Conservation (phyloP, 2,888 invertebrate genomes). For the Agonum fuliginosum region DNA sequence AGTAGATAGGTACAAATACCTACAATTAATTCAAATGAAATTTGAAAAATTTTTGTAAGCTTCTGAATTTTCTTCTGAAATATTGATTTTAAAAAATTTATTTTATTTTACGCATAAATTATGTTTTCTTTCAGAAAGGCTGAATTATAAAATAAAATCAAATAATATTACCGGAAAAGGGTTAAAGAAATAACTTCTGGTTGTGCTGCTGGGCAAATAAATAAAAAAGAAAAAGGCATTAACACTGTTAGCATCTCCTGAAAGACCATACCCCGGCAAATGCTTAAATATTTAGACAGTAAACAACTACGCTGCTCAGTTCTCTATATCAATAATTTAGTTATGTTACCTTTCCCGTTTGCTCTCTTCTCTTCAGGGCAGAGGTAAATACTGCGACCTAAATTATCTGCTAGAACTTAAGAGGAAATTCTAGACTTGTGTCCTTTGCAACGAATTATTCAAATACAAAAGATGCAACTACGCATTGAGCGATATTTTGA, state of each 20-base stretch:
- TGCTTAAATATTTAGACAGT: slow-evolving; percentile 46
- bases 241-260: background rate
- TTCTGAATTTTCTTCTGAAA: too few relatives aligned
- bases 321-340: slow-evolving; percentile 48
- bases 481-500: too few relatives aligned
- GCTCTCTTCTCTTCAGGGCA: background rate
- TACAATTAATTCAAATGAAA: too few relatives aligned
- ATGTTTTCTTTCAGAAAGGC: too few relatives aligned
- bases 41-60: too few relatives aligned
- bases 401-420: background rate
- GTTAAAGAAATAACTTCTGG: background rate
- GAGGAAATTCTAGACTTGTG: slow-evolving; percentile 11
- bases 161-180: background rate
- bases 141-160: background rate
- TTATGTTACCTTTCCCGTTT: slow-evolving; percentile 27
- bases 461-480: too few relatives aligned
- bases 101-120: too few relatives aligned
- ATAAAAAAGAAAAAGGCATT: background rate
- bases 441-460: background rate
- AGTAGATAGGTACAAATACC: too few relatives aligned
- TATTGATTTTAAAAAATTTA: too few relatives aligned
- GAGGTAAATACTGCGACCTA: background rate
- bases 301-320: slow-evolving; percentile 43
- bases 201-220: background rate
- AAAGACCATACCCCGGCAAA: slow-evolving; percentile 17